Evolutionary conservation across 2,797 vertebrate genomes (phyloP).

Genomic region (Orestias chungarensis): DNA sequence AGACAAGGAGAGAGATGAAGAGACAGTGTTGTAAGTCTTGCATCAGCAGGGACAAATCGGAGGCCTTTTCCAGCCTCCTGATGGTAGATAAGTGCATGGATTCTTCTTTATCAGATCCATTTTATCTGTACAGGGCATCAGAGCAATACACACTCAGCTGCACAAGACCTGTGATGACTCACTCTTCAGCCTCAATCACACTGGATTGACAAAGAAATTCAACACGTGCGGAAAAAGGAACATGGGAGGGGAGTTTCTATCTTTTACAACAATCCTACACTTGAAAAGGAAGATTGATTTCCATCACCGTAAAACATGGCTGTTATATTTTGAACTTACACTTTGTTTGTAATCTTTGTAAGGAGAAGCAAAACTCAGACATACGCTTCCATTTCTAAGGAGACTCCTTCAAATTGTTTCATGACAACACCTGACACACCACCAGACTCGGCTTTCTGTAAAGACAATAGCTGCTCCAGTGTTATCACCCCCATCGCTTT

Average conservation of each 20-base stretch:
- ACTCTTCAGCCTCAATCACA: neutral
- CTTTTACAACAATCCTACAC: neutral
- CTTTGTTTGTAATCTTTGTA: slow-evolving; percentile 3
- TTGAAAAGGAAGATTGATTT: neutral
- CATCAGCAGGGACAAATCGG: slow-evolving; percentile 38
- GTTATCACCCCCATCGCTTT: slow-evolving; percentile 73
- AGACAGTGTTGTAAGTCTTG: neutral
- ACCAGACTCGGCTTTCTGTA: slow-evolving; percentile 37
- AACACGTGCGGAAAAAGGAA: neutral
- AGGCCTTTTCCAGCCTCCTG: slow-evolving; percentile 30
- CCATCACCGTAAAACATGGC: neutral
- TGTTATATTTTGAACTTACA: neutral
- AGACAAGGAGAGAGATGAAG: neutral
- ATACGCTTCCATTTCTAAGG: slow-evolving; percentile 15
- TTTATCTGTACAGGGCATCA: slow-evolving; percentile 31
- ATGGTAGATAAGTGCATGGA: slow-evolving; percentile 58
- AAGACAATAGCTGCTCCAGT: slow-evolving; percentile 73
- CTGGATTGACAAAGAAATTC: neutral
- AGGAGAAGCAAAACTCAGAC: neutral
- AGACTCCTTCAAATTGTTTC: slow-evolving; percentile 47
- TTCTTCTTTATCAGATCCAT: slow-evolving; percentile 60
- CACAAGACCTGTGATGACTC: slow-evolving; percentile 8
- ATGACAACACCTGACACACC: slow-evolving; percentile 52
- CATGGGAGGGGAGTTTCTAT: slow-evolving; percentile 23
- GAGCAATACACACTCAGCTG: slow-evolving; percentile 11